These are phyloP conservation scores for Pedetes capensis DNA, from an alignment of 2,113 vertebrate genomes.

Conservation along the genomic window DNA sequence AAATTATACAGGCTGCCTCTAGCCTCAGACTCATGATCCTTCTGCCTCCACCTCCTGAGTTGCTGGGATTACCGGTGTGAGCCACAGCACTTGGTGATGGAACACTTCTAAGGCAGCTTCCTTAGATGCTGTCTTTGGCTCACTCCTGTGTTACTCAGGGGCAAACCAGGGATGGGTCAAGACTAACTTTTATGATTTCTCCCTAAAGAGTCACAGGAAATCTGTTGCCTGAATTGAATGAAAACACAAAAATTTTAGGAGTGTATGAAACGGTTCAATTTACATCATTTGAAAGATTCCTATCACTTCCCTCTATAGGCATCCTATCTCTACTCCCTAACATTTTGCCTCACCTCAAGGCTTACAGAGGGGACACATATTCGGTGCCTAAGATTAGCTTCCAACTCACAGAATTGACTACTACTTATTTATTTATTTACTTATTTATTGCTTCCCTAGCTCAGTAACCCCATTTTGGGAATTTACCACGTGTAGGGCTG, in stretches of 20 bases:
- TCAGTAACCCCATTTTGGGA: not conserved
- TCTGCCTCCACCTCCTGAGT: too few species aligned
- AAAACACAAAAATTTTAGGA: not conserved
- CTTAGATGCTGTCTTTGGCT: too few species aligned
- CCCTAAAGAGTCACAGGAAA: not conserved
- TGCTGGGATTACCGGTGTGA: too few species aligned
- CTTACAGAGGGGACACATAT: not conserved
- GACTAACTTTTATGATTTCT: conserved; percentile 2
- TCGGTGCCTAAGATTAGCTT: not conserved
- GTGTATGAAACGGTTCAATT: not conserved
- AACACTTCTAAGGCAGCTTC: not conserved
- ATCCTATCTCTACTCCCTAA: not conserved
- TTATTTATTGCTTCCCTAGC: not conserved
- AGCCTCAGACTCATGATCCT: too few species aligned
- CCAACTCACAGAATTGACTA: not conserved
- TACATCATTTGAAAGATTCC: not conserved
- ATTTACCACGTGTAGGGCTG: not conserved
- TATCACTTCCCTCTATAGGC: not conserved
- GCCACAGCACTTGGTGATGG: too few species aligned
- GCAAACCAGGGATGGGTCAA: not conserved
- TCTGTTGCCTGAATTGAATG: not conserved
- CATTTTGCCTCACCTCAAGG: not conserved
- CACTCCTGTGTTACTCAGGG: not conserved
- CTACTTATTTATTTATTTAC: not conserved
- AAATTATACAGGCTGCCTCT: too few species aligned